phyloP scores from a whole-genome alignment of 2,113 vertebrate species.

The Malurus alboscapulatus region DNA sequence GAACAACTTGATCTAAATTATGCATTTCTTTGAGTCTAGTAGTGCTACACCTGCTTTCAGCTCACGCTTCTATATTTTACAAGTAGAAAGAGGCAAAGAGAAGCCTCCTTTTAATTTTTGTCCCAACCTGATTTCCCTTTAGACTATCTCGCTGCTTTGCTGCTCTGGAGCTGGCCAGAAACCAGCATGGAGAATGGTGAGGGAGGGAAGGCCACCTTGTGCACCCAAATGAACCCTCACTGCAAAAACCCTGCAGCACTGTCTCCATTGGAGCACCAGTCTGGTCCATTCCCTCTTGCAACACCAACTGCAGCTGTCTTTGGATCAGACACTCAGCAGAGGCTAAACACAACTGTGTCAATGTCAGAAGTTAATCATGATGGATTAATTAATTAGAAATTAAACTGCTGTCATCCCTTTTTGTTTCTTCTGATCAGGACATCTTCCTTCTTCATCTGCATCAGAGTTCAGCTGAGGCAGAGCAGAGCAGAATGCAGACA shows the following conservation, averaged over 20 bases:
- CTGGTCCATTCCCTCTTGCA: neutral
- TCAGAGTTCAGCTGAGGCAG: neutral
- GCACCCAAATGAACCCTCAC: too few species aligned
- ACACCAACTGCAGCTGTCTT: neutral
- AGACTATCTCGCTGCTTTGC: neutral
- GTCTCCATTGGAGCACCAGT: neutral
- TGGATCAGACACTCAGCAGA: neutral
- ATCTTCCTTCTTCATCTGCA: neutral
- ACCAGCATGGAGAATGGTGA: rapidly evolving
- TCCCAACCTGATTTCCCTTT: neutral
- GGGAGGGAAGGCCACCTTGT: neutral
- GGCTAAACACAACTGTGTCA: neutral
- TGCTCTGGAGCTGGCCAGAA: neutral
- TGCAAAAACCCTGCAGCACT: neutral
- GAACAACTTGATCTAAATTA: neutral
- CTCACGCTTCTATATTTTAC: neutral
- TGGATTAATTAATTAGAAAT: neutral
- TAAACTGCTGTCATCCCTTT: neutral
- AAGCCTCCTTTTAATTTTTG: neutral
- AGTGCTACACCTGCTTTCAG: neutral
- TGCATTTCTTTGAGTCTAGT: neutral
- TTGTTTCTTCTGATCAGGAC: neutral
- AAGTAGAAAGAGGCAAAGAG: neutral
- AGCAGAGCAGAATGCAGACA: neutral
- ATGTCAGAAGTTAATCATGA: neutral